Evolutionary conservation across 2,797 vertebrate species (phyloP).

Genomic region (Betta splendens): DNA sequence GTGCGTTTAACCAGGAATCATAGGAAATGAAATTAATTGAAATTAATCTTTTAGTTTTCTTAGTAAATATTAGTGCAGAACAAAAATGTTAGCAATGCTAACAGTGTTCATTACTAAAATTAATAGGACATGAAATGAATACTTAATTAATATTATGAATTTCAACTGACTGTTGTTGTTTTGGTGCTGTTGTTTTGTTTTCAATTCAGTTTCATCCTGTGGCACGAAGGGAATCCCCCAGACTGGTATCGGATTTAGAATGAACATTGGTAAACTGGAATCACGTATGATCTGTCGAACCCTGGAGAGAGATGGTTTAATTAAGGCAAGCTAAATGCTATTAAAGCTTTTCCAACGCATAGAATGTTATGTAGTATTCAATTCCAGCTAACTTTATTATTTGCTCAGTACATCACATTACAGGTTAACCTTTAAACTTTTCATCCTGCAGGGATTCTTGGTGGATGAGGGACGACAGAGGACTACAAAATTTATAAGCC

Average conservation of each 20-base stretch:
- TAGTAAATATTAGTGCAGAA: no score
- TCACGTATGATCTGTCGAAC: slow-evolving; percentile 91
- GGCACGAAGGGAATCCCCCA: slow-evolving; percentile 91
- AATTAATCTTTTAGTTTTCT: no score
- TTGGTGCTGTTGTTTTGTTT: slow-evolving; percentile 24
- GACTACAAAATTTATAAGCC: slow-evolving; percentile 92
- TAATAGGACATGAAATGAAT: no score
- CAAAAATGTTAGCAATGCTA: no score
- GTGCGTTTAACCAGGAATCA: slow-evolving; percentile 74
- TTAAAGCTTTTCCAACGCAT: neutral
- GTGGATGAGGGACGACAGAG: slow-evolving; percentile 95
- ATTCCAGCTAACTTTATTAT: neutral
- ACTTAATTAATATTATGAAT: no score
- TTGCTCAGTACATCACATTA: neutral
- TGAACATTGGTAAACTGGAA: slow-evolving; percentile 94
- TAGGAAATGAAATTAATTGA: neutral
- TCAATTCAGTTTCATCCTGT: slow-evolving; percentile 84
- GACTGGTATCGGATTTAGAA: slow-evolving; percentile 79
- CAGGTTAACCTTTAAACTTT: neutral
- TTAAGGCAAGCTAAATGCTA: slow-evolving; percentile 83
- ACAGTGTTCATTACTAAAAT: no score
- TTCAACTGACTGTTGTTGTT: neutral
- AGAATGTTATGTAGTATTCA: neutral
- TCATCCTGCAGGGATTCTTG: slow-evolving; percentile 89
- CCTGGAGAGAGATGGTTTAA: slow-evolving; percentile 85